Conservation (phyloP, 2,797 vertebrate species). For the Neoniphon sammara region DNA sequence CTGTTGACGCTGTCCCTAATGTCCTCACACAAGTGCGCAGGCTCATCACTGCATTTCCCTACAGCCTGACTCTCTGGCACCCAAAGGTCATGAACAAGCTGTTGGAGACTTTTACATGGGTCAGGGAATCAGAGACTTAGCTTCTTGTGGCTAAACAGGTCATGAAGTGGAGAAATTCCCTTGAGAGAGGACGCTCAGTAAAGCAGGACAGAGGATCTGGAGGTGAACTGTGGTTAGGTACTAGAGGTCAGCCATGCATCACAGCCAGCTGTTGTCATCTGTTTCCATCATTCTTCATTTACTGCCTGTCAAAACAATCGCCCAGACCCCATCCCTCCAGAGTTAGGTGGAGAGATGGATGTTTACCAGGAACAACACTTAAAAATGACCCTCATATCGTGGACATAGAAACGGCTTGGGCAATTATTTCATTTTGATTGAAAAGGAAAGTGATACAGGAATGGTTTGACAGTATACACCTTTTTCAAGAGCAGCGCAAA, state of each 20-base stretch:
- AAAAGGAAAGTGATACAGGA: conserved; percentile 9
- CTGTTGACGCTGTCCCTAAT: conserved; percentile 46
- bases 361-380: conserved; percentile 22
- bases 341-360: conserved; percentile 22
- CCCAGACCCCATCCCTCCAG: conserved; percentile 35
- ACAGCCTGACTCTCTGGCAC: conserved; percentile 31
- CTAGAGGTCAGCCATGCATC: conserved; percentile 34
- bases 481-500: conserved; percentile 8
- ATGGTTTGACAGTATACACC: background rate
- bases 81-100: conserved; percentile 41
- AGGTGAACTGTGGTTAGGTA: conserved; percentile 36
- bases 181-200: background rate
- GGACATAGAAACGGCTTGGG: conserved; percentile 5
- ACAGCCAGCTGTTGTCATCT: conserved; percentile 56
- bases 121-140: background rate
- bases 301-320: conserved; percentile 62
- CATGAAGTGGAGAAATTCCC: conserved; percentile 10
- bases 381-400: conserved; percentile 11
- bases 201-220: conserved; percentile 29
- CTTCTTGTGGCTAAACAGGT: background rate
- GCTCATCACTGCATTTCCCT: background rate
- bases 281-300: conserved; percentile 65
- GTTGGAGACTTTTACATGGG: conserved; percentile 1
- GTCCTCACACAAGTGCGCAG: conserved; percentile 11
- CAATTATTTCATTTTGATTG: conserved; percentile 34